Conservation (phyloP, 2,113 vertebrate genomes). For the Oryzias curvinotus region DNA sequence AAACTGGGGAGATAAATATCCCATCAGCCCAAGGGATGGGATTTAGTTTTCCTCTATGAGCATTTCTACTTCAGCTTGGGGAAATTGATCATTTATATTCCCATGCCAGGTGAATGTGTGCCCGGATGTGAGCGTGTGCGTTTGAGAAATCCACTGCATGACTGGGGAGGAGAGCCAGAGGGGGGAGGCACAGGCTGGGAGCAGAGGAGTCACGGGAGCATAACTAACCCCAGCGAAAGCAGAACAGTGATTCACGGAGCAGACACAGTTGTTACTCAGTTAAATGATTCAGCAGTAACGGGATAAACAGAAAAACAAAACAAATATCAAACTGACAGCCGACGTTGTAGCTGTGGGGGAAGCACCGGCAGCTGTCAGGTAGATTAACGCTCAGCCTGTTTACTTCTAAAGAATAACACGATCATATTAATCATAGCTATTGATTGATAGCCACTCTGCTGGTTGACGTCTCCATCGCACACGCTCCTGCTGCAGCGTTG, state of each 20-base stretch:
- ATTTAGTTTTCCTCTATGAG: conserved; percentile 75
- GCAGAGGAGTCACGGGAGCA: conserved; percentile 34
- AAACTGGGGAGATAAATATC: conserved; percentile 72
- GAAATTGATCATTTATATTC: conserved; percentile 74
- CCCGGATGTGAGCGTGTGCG: conserved; percentile 11
- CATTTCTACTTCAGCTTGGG: conserved; percentile 64
- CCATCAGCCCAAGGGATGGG: conserved; percentile 68
- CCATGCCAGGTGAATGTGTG: conserved; percentile 51
- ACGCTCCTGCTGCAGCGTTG: background rate
- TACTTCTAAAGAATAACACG: conserved; percentile 38
- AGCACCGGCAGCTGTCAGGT: conserved; percentile 43
- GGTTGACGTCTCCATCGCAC: conserved; percentile 32
- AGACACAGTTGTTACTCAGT: conserved; percentile 61
- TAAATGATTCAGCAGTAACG: conserved; percentile 66
- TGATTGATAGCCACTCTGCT: conserved; percentile 57
- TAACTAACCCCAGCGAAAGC: conserved; percentile 51
- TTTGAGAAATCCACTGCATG: conserved; percentile 24
- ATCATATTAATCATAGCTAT: conserved; percentile 56
- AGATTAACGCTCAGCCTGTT: conserved; percentile 53
- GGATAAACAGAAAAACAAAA: conserved; percentile 61
- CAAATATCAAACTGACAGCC: conserved; percentile 55
- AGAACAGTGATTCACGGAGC: conserved; percentile 38
- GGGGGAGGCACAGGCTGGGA: conserved; percentile 7
- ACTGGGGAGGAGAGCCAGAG: conserved; percentile 13
- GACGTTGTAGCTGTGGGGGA: conserved; percentile 3